Base-by-base conservation (phyloP, 35 echinoderm and acorn worm species). In the Antedon bifida region DNA sequence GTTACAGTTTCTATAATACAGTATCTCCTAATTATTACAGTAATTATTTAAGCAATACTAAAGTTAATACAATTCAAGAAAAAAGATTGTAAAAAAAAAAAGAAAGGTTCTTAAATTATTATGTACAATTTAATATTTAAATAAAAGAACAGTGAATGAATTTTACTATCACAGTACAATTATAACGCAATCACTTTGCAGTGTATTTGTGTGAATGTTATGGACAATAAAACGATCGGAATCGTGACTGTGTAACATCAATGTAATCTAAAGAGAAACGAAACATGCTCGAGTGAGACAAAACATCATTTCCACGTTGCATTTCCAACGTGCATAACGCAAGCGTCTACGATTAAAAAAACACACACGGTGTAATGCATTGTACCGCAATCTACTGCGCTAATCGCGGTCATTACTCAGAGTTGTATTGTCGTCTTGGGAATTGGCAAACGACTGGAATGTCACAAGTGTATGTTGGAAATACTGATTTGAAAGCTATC, bases 341-440 rank as follows among this genome's bases (percentile, higher is more conserved):
- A 2, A 12, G 51, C 2, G 51, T 64, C 51, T 64, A 64, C 51
- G 51, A 64, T 64, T 64, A 64, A 64, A 64, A 64, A 64, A 64
- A 64, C 51, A 64, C 26, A 64, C 51, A 64, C 19, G 9, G 51
- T 64, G 51, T 64, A 64, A 64, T 64, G 51, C 51, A 64, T 64
- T 64, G 9, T 64, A 21, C 51, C 51, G 51, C 51, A 64, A 64
- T 64, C 51, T 64, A 64, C 51, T 64, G 26, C 51, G 51, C 51
- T 64, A 64, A 64, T 64, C 51, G 51, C 51, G 51, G 51, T 64
- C 51, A 64, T 64, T 64, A 64, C 51, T 64, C 51, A 64, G 51
- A 64, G 26, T 64, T 16, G 9, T 64, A 64, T 64, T 64, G 51
- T 21, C 19, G 51, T 64, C 51, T 64, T 64, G 51, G 51, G 51